phyloP scores from a whole-genome alignment of 2,113 vertebrate species.

The Ginglymostoma cirratum region DNA sequence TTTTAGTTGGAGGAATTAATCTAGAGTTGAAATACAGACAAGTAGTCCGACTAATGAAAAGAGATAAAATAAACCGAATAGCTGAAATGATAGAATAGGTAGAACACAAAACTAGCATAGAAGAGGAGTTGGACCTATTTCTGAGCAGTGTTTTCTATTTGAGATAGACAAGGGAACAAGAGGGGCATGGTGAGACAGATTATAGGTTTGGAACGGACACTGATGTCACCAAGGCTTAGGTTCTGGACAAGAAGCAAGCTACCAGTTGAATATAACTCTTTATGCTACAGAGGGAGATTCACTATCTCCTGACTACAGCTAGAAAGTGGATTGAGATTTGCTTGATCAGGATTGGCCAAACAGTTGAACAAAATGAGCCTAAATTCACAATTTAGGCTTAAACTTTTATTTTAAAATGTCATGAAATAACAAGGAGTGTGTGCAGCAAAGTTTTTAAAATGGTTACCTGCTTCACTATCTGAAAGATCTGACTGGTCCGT shows the following conservation, averaged over 20 bases:
- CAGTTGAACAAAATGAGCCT: background rate
- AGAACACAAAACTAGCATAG: background rate
- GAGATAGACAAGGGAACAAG: background rate
- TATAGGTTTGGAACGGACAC: background rate
- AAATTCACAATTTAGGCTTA: background rate
- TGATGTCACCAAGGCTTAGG: background rate
- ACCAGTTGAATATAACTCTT: background rate
- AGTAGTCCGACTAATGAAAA: no score
- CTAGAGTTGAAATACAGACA: no score
- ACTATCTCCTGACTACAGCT: background rate
- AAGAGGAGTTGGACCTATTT: background rate
- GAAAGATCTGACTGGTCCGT: slow-evolving; percentile 52
- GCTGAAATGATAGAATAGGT: no score
- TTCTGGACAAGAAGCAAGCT: background rate
- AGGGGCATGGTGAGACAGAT: background rate
- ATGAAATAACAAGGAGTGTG: background rate
- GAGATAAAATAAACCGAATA: no score
- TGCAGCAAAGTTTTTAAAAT: background rate
- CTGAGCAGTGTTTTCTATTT: background rate
- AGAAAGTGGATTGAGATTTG: background rate
- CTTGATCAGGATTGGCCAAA: background rate
- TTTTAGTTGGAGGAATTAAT: no score
- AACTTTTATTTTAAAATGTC: background rate
- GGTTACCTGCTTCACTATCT: slow-evolving; percentile 32
- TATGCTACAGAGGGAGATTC: background rate